phyloP scores from a whole-genome alignment of 2,113 vertebrate genomes.

The Rhinopomastus cyanomelas region DNA sequence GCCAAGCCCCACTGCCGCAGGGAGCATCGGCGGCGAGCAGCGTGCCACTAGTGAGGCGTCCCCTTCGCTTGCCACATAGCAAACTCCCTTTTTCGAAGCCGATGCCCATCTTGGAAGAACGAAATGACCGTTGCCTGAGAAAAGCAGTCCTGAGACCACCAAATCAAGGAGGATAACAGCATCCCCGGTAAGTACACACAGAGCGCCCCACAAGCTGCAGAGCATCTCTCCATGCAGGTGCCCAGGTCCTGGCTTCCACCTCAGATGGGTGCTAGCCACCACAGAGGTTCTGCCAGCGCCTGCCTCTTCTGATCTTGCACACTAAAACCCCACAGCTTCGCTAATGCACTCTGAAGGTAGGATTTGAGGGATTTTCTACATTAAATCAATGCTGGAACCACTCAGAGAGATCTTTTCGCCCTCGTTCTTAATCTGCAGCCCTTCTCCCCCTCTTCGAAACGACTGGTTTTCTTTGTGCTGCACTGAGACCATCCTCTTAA shows the following conservation, averaged over 20 bases:
- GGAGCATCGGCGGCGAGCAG: not conserved
- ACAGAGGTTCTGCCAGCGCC: too few relatives aligned
- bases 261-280: not conserved
- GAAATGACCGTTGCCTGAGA: not conserved
- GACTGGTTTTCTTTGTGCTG: not conserved
- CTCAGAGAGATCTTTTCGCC: not conserved
- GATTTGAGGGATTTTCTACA: not conserved
- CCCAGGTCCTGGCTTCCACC: not conserved
- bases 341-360: not conserved
- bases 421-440: not conserved
- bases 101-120: not conserved
- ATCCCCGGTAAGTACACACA: not conserved
- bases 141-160: not conserved
- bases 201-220: fast-evolving
- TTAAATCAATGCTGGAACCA: not conserved
- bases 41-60: fast-evolving
- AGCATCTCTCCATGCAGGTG: fast-evolving
- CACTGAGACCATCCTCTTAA: not conserved
- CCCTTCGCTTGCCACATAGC: fast-evolving
- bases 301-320: fast-evolving
- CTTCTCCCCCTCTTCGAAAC: not conserved
- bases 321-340: not conserved
- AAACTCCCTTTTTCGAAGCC: not conserved
- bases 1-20: fast-evolving
- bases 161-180: not conserved